Conservation (phyloP, 1,140 invertebrate species). For the Mercenaria mercenaria region DNA sequence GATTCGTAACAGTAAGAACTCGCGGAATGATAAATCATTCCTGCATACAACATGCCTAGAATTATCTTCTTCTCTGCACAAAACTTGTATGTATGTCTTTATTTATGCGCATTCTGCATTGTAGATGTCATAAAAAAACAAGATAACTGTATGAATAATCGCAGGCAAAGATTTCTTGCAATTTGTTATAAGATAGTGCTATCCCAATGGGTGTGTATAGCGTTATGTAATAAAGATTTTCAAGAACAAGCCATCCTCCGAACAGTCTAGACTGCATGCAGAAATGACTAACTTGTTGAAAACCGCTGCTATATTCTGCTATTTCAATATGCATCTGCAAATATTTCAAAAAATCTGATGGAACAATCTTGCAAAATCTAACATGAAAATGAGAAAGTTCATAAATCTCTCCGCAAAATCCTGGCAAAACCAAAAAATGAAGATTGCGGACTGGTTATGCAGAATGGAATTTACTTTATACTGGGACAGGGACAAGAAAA, state of each 20-base stretch:
- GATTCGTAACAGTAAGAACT: background rate
- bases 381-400: background rate
- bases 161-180: no score
- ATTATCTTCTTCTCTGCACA: no score
- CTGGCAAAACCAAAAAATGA: background rate
- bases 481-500: background rate
- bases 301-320: background rate
- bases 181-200: no score
- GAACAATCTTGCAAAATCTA: no score
- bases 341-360: no score
- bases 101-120: no score
- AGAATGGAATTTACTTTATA: background rate
- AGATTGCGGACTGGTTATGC: background rate
- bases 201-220: no score
- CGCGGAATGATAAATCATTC: background rate
- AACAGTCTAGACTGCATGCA: background rate
- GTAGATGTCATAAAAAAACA: no score
- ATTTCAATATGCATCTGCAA: background rate
- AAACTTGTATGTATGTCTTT: no score
- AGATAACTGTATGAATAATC: no score
- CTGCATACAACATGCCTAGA: background rate
- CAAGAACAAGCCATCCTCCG: background rate
- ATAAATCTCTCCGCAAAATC: background rate
- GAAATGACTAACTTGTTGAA: background rate
- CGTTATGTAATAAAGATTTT: no score